phyloP scores from a whole-genome alignment of 2,888 invertebrate species.

The Sisyra terminalis region DNA sequence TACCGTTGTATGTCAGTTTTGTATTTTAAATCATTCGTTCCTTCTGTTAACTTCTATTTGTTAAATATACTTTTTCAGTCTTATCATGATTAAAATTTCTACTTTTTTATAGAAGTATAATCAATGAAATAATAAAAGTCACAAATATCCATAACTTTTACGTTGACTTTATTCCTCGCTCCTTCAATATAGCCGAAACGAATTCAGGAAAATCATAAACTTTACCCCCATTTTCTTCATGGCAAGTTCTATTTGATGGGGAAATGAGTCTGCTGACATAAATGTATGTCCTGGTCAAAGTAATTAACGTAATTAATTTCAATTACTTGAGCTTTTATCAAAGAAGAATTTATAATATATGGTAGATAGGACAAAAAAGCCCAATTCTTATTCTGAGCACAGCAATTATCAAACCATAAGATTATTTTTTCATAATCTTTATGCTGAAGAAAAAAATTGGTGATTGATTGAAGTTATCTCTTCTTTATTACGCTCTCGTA shows the following conservation, averaged over 20 bases:
- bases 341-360: constrained; percentile 11
- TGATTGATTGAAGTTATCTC: constrained; percentile 1
- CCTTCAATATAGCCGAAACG: not conserved
- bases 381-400: constrained; percentile 13
- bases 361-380: constrained; percentile 11
- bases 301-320: constrained; percentile 16
- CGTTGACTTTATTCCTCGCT: not conserved
- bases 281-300: constrained; percentile 18
- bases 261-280: constrained; percentile 19
- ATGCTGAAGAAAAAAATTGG: constrained; percentile 2
- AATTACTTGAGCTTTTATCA: constrained; percentile 8
- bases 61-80: no score
- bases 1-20: not conserved
- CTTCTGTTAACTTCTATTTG: no score
- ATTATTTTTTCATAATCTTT: constrained; percentile 12
- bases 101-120: no score
- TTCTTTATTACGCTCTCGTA: constrained; percentile 3
- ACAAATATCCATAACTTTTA: constrained; percentile 1
- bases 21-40: no score
- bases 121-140: constrained; percentile 3
- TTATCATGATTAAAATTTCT: no score
- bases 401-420: constrained; percentile 13
- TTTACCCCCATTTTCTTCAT: constrained; percentile 15
- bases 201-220: constrained; percentile 12
- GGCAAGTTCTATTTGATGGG: constrained; percentile 18